These are phyloP conservation scores for Pseudanteris insignis DNA, from an alignment of 2,888 invertebrate genomes.

Conservation along the genomic window DNA sequence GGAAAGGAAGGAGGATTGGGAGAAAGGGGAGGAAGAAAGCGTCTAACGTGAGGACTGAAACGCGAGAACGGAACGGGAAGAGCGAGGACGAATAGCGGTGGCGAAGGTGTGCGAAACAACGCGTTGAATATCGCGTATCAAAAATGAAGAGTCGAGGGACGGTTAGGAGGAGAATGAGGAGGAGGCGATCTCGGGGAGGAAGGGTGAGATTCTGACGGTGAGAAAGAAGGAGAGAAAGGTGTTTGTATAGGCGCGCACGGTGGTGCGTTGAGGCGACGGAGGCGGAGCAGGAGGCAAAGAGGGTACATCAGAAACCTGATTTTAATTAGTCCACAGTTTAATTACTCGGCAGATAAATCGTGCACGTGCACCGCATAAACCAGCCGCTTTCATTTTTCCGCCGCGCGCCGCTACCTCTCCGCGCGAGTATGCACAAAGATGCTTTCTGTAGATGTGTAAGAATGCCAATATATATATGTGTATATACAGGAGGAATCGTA, in stretches of 20 bases:
- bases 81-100: conserved; percentile 20
- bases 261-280: conserved; percentile 39
- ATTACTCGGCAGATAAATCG: conserved; percentile 67
- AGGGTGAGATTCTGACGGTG: conserved; percentile 31
- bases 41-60: conserved; percentile 23
- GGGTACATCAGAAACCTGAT: conserved; percentile 64
- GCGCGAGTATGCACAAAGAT: conserved; percentile 39
- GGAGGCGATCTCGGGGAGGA: conserved; percentile 7
- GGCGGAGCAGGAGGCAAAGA: conserved; percentile 39
- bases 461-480: conserved; percentile 29
- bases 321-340: conserved; percentile 68
- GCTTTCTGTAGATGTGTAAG: conserved; percentile 34
- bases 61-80: conserved; percentile 19
- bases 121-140: conserved; percentile 35
- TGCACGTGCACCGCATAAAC: conserved; percentile 67
- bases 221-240: conserved; percentile 37
- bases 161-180: conserved; percentile 11
- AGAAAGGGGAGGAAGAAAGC: conserved; percentile 22
- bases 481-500: conserved; percentile 23
- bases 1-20: no score
- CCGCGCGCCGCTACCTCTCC: conserved; percentile 52
- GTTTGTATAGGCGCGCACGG: conserved; percentile 36
- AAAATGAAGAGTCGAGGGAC: conserved; percentile 34
- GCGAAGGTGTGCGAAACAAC: conserved; percentile 31
- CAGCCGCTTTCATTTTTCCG: conserved; percentile 66